Evolutionary conservation across 2,888 invertebrate species (phyloP).

Genomic region (Neuroscelio doddi): DNA sequence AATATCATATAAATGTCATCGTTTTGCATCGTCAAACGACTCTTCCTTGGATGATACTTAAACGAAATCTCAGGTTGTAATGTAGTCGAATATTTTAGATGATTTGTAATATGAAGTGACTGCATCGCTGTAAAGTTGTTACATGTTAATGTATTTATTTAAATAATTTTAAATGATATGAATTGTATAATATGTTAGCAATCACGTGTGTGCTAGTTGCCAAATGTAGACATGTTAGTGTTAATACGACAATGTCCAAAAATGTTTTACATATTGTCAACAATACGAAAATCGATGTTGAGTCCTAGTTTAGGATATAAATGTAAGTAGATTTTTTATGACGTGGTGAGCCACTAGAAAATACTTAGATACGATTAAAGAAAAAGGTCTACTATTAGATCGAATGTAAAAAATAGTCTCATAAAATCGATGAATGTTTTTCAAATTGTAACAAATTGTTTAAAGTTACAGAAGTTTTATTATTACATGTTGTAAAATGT

Average conservation of each 20-base stretch:
- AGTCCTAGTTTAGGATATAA: constrained; percentile 1
- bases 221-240: constrained; percentile 5
- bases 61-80: constrained; percentile 10
- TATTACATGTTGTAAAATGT: too few relatives aligned
- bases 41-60: constrained; percentile 6
- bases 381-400: too few relatives aligned
- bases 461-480: too few relatives aligned
- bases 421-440: too few relatives aligned
- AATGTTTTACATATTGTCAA: constrained; percentile 1
- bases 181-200: not conserved
- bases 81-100: constrained; percentile 7
- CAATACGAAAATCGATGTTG: constrained; percentile 3
- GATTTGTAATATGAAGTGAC: constrained; percentile 3
- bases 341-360: constrained; percentile 15
- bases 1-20: not conserved
- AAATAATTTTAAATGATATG: not conserved
- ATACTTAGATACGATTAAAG: not conserved
- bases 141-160: constrained; percentile 9
- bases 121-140: constrained; percentile 6
- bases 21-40: constrained; percentile 1
- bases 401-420: too few relatives aligned
- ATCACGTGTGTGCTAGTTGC: constrained; percentile 3
- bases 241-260: constrained; percentile 5
- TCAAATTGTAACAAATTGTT: too few relatives aligned
- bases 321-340: constrained; percentile 9